Evolutionary conservation across 2,113 vertebrate species (phyloP).

Genomic region (Toxostoma redivivum): DNA sequence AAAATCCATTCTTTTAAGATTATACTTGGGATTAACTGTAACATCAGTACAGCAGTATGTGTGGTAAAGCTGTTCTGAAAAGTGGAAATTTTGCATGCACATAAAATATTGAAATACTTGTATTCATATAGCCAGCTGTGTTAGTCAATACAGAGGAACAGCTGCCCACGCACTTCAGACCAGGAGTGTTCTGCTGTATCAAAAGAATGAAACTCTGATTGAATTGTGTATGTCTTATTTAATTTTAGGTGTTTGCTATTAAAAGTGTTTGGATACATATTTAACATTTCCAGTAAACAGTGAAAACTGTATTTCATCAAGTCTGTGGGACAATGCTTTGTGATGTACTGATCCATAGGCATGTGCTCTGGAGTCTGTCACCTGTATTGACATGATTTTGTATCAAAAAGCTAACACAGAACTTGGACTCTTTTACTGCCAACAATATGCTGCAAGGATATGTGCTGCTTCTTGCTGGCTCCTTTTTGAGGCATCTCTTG

Average conservation of each 20-base stretch:
- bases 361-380: not conserved
- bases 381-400: not conserved
- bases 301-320: not conserved
- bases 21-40: not conserved
- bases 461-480: not conserved
- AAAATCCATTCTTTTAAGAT: not conserved
- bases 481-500: not conserved
- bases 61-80: not conserved
- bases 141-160: not conserved
- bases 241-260: not conserved
- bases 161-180: not conserved
- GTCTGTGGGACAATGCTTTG: not conserved
- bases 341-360: rapidly evolving
- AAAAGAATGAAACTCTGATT: not conserved
- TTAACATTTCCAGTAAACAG: not conserved
- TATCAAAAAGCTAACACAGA: not conserved
- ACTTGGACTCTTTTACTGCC: not conserved
- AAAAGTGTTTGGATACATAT: not conserved
- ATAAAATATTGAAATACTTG: not conserved
- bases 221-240: not conserved
- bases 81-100: not conserved
- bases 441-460: not conserved
- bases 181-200: not conserved
- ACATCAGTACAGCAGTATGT: not conserved
- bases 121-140: not conserved